phyloP scores from a whole-genome alignment of 1,140 invertebrate genomes.

The Apis dorsata region DNA sequence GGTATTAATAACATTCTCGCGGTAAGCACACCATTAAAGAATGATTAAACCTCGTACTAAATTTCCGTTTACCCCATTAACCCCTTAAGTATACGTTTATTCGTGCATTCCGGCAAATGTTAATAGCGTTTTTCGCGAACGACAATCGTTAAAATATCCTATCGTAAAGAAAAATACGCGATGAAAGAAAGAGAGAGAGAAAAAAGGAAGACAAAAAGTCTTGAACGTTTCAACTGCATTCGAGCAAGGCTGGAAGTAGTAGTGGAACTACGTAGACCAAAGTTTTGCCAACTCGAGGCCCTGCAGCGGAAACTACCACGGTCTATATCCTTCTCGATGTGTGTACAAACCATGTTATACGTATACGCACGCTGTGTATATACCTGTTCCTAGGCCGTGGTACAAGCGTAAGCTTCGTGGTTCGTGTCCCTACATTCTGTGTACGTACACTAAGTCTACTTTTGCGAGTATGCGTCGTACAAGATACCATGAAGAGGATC shows the following conservation, averaged over 20 bases:
- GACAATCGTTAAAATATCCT: constrained; percentile 17
- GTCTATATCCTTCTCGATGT: not conserved
- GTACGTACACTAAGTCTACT: not conserved
- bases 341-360: constrained; percentile 30
- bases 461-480: constrained; percentile 2
- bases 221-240: constrained; percentile 21
- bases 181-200: constrained; percentile 12
- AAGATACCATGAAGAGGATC: constrained; percentile 56
- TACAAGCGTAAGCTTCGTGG: constrained; percentile 13
- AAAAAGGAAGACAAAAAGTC: constrained; percentile 31
- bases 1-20: not conserved
- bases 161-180: not conserved
- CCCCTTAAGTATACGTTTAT: not conserved
- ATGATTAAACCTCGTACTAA: not conserved
- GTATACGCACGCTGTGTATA: constrained; percentile 13
- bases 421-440: constrained; percentile 6
- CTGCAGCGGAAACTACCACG: constrained; percentile 39
- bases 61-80: not conserved
- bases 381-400: not conserved
- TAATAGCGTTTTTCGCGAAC: not conserved
- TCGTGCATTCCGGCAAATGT: not conserved
- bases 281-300: constrained; percentile 51
- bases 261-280: constrained; percentile 42
- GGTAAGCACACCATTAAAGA: not conserved
- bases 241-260: not conserved